Conservation (phyloP, 2,888 invertebrate species). For the Leptarthrus brevirostris region DNA sequence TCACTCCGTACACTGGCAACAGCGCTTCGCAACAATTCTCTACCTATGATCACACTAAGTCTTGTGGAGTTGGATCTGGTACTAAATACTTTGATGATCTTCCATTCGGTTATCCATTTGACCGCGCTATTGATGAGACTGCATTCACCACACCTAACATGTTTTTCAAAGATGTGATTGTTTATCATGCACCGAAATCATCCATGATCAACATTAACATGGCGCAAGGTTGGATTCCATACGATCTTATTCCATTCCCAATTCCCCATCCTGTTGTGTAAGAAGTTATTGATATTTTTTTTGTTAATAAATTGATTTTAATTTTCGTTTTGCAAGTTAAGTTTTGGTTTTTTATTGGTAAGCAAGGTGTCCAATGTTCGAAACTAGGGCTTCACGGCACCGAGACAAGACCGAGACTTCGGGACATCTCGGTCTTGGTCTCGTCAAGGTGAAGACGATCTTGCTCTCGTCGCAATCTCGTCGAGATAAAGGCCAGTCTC, state of each 20-base stretch:
- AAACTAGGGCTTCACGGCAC: no score
- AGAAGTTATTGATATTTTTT: no score
- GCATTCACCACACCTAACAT: conserved; percentile 72
- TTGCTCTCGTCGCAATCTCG: no score
- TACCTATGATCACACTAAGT: conserved; percentile 67
- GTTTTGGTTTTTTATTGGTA: no score
- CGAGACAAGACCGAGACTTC: no score
- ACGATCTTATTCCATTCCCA: background rate
- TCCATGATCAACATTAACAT: conserved; percentile 58
- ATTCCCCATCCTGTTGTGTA: no score
- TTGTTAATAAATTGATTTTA: no score
- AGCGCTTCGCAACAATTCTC: conserved; percentile 66
- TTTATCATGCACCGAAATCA: conserved; percentile 66
- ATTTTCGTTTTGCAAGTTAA: no score
- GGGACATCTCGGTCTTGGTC: no score
- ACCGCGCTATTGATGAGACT: conserved; percentile 72
- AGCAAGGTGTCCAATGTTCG: no score
- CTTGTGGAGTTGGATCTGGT: conserved; percentile 69
- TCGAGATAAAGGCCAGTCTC: no score
- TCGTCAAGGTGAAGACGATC: no score
- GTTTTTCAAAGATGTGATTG: conserved; percentile 71
- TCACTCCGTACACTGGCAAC: conserved; percentile 67
- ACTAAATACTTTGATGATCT: conserved; percentile 70
- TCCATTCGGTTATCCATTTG: conserved; percentile 78
- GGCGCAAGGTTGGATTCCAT: conserved; percentile 52